These are phyloP conservation scores for Hoplodrina blanda DNA, from an alignment of 2,888 invertebrate genomes.

Conservation along the genomic window DNA sequence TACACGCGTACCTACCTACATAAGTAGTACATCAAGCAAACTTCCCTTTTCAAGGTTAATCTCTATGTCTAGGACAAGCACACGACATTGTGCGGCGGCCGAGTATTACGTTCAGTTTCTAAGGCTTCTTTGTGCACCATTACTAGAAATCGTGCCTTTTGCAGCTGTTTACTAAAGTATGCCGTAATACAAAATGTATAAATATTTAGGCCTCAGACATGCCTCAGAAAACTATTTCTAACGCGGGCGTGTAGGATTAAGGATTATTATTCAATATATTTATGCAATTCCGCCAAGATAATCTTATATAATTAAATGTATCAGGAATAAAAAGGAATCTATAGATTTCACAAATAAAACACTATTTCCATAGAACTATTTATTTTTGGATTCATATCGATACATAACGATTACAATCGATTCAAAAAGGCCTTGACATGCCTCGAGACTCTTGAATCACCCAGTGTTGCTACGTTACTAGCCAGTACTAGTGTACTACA, in stretches of 20 bases:
- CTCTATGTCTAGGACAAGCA: slow-evolving; percentile 79
- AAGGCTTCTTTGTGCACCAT: slow-evolving; percentile 72
- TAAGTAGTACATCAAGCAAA: slow-evolving; percentile 51
- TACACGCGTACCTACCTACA: not conserved
- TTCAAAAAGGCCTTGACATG: slow-evolving; percentile 59
- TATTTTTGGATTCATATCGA: slow-evolving; percentile 43
- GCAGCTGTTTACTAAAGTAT: slow-evolving; percentile 11
- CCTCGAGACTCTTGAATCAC: slow-evolving; percentile 25
- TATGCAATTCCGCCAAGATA: not conserved
- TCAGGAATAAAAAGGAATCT: not conserved
- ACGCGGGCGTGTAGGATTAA: not conserved
- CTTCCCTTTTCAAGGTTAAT: slow-evolving; percentile 77
- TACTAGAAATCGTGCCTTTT: slow-evolving; percentile 53
- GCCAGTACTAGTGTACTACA: not conserved
- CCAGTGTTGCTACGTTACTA: slow-evolving; percentile 34
- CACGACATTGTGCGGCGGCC: slow-evolving; percentile 76
- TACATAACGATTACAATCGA: slow-evolving; percentile 38
- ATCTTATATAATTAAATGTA: not conserved
- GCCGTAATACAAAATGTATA: slow-evolving; percentile 2
- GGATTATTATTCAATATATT: not conserved
- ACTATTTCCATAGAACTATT: slow-evolving; percentile 4
- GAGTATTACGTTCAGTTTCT: slow-evolving; percentile 66
- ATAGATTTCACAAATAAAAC: not conserved
- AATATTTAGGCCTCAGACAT: not conserved
- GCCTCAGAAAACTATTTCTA: not conserved